phyloP scores from a whole-genome alignment of 2,888 invertebrate genomes.

The Tethea ocularis region DNA sequence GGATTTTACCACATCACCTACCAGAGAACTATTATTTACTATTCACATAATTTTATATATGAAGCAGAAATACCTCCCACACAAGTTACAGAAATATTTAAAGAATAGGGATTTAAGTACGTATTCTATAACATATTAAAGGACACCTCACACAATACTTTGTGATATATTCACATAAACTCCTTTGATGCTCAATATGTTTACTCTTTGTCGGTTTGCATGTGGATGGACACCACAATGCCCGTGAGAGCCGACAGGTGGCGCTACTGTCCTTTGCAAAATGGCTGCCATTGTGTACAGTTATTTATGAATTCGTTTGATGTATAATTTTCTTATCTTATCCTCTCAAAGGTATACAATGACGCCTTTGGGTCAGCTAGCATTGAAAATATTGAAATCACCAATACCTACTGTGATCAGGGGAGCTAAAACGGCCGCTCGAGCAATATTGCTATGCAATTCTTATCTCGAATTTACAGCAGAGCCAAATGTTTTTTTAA shows the following conservation, averaged over 20 bases:
- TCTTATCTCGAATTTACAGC: no score
- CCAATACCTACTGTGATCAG: no score
- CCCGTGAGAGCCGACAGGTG: conserved; percentile 48
- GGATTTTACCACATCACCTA: no score
- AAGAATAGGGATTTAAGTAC: neutral
- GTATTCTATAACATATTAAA: neutral
- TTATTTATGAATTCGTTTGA: conserved; percentile 49
- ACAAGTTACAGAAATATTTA: neutral
- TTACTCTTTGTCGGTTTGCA: conserved; percentile 40
- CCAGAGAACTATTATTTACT: no score
- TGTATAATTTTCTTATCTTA: conserved; percentile 5
- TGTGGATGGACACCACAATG: conserved; percentile 30
- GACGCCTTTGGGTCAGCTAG: neutral
- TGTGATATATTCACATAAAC: conserved; percentile 26
- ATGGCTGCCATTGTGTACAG: conserved; percentile 36
- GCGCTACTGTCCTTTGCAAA: conserved; percentile 24
- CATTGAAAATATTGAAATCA: neutral
- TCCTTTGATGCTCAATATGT: conserved; percentile 36
- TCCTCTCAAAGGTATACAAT: neutral
- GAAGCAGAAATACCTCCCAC: neutral
- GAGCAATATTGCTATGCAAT: no score
- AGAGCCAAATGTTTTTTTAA: no score
- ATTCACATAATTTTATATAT: no score
- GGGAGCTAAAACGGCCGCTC: no score
- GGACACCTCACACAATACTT: conserved; percentile 7